These are phyloP conservation scores for Melanotaenia maccullochi DNA, from an alignment of 2,797 vertebrate genomes.

Conservation along the genomic window DNA sequence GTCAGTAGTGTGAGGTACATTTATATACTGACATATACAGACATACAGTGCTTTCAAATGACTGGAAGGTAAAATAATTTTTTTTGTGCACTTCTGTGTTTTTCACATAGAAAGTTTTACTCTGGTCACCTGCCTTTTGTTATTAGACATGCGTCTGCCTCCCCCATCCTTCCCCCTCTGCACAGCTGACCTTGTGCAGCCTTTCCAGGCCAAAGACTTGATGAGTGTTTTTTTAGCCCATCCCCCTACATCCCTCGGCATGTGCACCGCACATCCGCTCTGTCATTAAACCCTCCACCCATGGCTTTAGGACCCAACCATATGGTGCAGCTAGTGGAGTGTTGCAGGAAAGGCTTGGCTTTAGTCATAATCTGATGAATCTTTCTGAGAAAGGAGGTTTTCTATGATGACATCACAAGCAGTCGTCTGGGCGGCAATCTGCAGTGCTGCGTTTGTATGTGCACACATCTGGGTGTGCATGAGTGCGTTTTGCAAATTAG, in stretches of 20 bases:
- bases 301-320: slow-evolving; percentile 85
- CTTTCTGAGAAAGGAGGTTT: slow-evolving; percentile 76
- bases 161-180: slow-evolving; percentile 60
- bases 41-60: slow-evolving; percentile 5
- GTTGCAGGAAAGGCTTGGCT: slow-evolving; percentile 70
- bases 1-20: slow-evolving; percentile 29
- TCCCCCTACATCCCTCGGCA: slow-evolving; percentile 76
- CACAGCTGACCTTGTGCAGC: slow-evolving; percentile 78
- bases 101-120: slow-evolving; percentile 49
- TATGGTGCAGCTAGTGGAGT: slow-evolving; percentile 80
- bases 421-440: slow-evolving; percentile 51
- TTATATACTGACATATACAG: slow-evolving; percentile 26
- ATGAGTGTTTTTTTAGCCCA: slow-evolving; percentile 79
- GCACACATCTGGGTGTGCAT: background rate
- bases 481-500: slow-evolving; percentile 20
- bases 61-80: slow-evolving; percentile 8
- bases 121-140: slow-evolving; percentile 78
- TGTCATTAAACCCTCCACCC: slow-evolving; percentile 84
- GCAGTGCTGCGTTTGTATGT: slow-evolving; percentile 35
- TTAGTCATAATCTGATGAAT: slow-evolving; percentile 80
- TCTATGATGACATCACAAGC: slow-evolving; percentile 70
- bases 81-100: slow-evolving; percentile 25
- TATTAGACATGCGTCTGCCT: slow-evolving; percentile 74
- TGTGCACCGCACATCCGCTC: slow-evolving; percentile 79
- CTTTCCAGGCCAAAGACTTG: slow-evolving; percentile 82